Evolutionary conservation across 53 echinoderm and acorn worm genomes (phyloP), one percentile per base, ranked within the genome.

Genomic region (Hippasteria phrygiana): DNA sequence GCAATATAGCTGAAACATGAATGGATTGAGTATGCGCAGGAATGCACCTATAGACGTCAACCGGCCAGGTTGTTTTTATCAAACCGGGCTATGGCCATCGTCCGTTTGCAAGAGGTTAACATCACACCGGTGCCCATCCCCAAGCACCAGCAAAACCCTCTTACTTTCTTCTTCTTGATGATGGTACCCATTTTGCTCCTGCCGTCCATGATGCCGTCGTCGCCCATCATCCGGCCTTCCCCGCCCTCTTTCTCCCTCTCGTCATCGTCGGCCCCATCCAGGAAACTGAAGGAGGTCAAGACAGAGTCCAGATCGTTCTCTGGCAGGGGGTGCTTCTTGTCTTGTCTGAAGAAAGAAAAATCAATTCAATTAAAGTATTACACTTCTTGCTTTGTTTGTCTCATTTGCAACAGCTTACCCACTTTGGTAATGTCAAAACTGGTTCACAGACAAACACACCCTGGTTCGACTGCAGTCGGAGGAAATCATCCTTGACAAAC

Each of bases 101-200:
- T n/a, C n/a, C n/a, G n/a, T n/a, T n/a, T n/a, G n/a, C n/a, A n/a
- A n/a, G n/a, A n/a, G n/a, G n/a, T n/a, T n/a, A 45, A 45, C 11
- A 45, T 45, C 46, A 5, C 11, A 7, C 5, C 11, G 6, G 6
- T 45, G 46, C 5, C 46, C 46, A 7, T 11, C 46, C 6, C 11
- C 11, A 45, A 45, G 6, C 46, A 5, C 6, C 6, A 45, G 46
- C 6, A 11, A 11, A 11, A 11, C 6, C 46, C 5, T 26, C 59
- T 79, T 83, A 95, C 98, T 88, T 95, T 97, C 46, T 97, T 97
- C 93, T 94, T 97, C 56, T 97, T 97, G 54, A 97, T 90, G 63
- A 95, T 88, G 10, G 97, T 97, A 34, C 88, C 90, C 89, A 93
- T 97, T 78, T 93, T 95, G 31, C 88, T 88, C 56, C 90, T 88